phyloP scores from a whole-genome alignment of 64 coral and sea anemone genomes.

The Exaiptasia diaphana region DNA sequence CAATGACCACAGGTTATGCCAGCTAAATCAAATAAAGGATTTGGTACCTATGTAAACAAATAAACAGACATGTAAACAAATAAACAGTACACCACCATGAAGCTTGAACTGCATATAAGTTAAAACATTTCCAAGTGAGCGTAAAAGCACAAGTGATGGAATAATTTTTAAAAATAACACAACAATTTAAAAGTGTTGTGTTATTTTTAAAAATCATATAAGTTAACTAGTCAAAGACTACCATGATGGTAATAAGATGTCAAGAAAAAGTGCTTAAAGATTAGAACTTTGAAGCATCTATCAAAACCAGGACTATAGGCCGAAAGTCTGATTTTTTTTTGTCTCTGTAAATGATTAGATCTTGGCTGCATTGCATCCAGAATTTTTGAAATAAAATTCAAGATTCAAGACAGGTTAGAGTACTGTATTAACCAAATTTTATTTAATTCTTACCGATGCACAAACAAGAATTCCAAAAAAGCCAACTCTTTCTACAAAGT shows the following conservation, averaged over 20 bases:
- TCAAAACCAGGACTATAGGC: no score
- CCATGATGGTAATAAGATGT: no score
- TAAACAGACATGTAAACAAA: neutral
- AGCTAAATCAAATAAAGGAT: slow-evolving; percentile 95
- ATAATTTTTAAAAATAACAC: neutral
- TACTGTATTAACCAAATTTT: no score
- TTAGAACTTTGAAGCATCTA: no score
- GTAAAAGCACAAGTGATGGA: neutral
- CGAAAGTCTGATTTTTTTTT: no score
- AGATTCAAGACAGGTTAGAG: no score
- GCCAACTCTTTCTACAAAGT: slow-evolving; percentile 88
- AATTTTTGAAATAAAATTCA: no score
- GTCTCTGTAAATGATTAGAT: no score
- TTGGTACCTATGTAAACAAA: slow-evolving; percentile 56
- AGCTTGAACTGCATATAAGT: neutral
- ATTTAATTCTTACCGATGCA: slow-evolving; percentile 85
- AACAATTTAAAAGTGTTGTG: neutral
- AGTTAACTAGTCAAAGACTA: no score
- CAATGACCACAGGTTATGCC: slow-evolving; percentile 97
- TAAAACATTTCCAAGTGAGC: neutral
- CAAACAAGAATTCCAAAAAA: slow-evolving; percentile 97
- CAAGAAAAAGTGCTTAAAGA: no score
- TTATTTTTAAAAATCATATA: neutral
- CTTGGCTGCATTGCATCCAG: no score
- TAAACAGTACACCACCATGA: neutral